Conservation (phyloP, 1,140 invertebrate species). For the Pseudomyrmex pallidus region DNA sequence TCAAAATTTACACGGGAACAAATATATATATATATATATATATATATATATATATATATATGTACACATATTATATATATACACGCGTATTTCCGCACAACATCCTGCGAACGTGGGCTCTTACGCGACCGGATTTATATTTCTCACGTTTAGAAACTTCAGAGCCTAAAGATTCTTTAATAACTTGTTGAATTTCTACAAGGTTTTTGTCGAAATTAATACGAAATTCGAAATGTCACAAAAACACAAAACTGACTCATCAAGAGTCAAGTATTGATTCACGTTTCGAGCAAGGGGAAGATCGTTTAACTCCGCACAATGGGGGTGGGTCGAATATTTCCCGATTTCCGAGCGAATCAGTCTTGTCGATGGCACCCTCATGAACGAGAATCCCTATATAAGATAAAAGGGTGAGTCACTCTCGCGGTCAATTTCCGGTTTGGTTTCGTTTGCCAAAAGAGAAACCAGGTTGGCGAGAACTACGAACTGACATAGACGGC, state of each 20-base stretch:
- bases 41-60: too few species aligned
- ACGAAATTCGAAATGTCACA: neutral
- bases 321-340: too few species aligned
- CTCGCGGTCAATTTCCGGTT: constrained; percentile 50
- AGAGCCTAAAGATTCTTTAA: too few species aligned
- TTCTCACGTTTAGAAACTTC: too few species aligned
- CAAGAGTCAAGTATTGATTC: constrained; percentile 16
- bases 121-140: too few species aligned
- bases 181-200: neutral
- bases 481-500: neutral
- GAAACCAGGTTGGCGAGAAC: constrained; percentile 36
- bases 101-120: too few species aligned
- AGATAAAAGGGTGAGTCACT: constrained; percentile 36
- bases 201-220: neutral
- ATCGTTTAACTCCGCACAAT: neutral
- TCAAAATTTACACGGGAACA: too few species aligned
- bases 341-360: too few species aligned
- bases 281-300: constrained; percentile 1
- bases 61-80: too few species aligned
- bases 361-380: constrained; percentile 13
- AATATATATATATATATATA: too few species aligned
- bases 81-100: too few species aligned
- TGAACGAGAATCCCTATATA: constrained; percentile 19
- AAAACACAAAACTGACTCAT: neutral
- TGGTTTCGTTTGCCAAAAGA: constrained; percentile 1